A percentile compares a stretch with the other conserved stretches of the same genome.
phyloP scores from a whole-genome alignment of 1,140 invertebrate genomes.

The Coptotermes formosanus region DNA sequence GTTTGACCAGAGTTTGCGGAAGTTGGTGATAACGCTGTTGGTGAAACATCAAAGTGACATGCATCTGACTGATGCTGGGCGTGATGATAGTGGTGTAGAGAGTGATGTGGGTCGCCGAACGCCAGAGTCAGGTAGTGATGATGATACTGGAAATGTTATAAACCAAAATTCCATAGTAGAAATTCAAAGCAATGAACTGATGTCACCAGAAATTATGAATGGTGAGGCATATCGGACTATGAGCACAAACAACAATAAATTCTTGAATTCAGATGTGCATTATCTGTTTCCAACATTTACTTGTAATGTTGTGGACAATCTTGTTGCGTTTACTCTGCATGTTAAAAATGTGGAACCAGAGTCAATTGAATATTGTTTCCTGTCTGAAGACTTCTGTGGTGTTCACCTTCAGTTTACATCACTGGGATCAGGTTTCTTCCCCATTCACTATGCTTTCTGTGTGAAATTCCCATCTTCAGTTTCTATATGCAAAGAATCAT shows the following conservation, averaged over 20 bases:
- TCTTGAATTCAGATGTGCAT: constrained; percentile 53
- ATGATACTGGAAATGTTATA: constrained; percentile 37
- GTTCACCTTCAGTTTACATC: constrained; percentile 70
- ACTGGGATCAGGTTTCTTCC: constrained; percentile 76
- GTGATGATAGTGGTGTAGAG: constrained; percentile 71
- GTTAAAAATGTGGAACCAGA: constrained; percentile 77
- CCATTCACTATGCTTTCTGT: constrained; percentile 73
- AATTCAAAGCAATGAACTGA: constrained; percentile 6
- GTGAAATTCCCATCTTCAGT: constrained; percentile 59
- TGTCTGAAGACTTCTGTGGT: constrained; percentile 51
- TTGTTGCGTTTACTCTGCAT: constrained; percentile 72
- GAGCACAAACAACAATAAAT: constrained; percentile 36
- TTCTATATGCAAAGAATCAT: constrained; percentile 50
- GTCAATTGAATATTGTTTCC: constrained; percentile 59
- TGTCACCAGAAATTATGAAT: constrained; percentile 20
- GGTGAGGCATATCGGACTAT: constrained; percentile 28
- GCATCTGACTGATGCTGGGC: constrained; percentile 46
- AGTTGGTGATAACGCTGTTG: constrained; percentile 73
- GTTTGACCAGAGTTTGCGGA: constrained; percentile 75
- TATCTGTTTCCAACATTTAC: constrained; percentile 70
- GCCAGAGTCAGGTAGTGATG: constrained; percentile 39
- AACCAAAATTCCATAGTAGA: neutral
- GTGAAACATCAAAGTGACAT: constrained; percentile 49
- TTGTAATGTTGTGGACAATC: constrained; percentile 69
- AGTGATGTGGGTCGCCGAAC: constrained; percentile 56